Conservation (phyloP, 2,113 vertebrate genomes). For the Sclerurus mexicanus region DNA sequence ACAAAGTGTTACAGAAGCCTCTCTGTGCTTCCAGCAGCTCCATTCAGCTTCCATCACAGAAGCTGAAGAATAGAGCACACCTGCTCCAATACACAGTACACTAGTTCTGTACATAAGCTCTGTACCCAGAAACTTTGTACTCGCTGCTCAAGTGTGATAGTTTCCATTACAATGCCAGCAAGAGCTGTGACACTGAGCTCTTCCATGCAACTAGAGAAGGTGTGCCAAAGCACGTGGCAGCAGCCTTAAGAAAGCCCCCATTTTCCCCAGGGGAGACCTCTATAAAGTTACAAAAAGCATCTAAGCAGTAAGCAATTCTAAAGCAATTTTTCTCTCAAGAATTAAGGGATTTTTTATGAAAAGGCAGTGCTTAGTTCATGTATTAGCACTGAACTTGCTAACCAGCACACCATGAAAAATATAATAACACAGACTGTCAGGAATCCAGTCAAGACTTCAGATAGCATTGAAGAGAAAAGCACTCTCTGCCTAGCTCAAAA, state of each 20-base stretch:
- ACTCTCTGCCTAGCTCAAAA: not conserved
- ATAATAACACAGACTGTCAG: not conserved
- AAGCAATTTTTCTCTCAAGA: not conserved
- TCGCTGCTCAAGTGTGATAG: not conserved
- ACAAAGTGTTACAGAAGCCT: not conserved
- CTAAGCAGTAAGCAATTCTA: not conserved
- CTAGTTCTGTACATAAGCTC: rapidly evolving
- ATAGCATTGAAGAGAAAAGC: not conserved
- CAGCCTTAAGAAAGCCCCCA: not conserved
- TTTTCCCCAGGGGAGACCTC: not conserved
- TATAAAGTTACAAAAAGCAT: not conserved
- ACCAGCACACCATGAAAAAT: not conserved
- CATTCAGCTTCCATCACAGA: not conserved
- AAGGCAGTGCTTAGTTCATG: not conserved
- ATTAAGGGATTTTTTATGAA: not conserved
- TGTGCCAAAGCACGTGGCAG: not conserved
- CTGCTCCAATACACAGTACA: not conserved
- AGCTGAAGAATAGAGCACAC: not conserved
- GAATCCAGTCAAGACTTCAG: not conserved
- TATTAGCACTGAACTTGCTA: not conserved
- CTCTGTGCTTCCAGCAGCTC: not conserved
- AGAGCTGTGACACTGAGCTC: not conserved
- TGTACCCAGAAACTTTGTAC: not conserved
- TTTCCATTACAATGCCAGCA: not conserved
- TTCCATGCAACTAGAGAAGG: not conserved